Evolutionary conservation across 2,888 invertebrate species (phyloP).

Genomic region (Gymnosoma rotundatum): DNA sequence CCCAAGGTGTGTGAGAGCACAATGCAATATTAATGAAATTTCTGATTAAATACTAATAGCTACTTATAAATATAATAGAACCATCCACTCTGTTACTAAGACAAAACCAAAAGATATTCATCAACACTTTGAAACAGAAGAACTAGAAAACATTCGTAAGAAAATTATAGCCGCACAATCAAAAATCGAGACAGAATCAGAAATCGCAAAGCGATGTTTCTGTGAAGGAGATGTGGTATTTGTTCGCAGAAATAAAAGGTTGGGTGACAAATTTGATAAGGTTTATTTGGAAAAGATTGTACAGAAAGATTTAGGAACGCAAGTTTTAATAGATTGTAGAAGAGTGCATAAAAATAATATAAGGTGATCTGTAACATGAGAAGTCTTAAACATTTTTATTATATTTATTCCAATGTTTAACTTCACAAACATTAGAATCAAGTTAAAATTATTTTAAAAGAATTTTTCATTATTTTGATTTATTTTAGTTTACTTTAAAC

Average conservation of each 20-base stretch:
- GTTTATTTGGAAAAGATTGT: constrained; percentile 21
- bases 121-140: too few relatives aligned
- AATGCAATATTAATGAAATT: not conserved
- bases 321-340: constrained; percentile 13
- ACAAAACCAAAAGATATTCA: constrained; percentile 3
- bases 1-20: constrained; percentile 5
- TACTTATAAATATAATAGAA: constrained; percentile 20
- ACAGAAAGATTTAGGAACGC: constrained; percentile 4
- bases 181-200: too few relatives aligned
- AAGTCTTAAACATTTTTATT: constrained; percentile 10
- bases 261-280: not conserved
- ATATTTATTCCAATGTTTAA: constrained; percentile 3
- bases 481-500: constrained; percentile 3
- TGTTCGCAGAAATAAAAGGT: too few relatives aligned
- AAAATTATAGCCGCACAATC: too few relatives aligned
- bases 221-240: too few relatives aligned
- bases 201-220: too few relatives aligned
- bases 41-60: constrained; percentile 27
- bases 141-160: too few relatives aligned
- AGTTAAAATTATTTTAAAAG: not conserved
- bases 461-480: constrained; percentile 4
- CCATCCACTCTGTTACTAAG: not conserved
- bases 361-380: not conserved
- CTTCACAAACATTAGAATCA: not conserved
- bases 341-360: constrained; percentile 16